phyloP scores from a whole-genome alignment of 2,888 invertebrate genomes.

The Psococerastis gibbosa region DNA sequence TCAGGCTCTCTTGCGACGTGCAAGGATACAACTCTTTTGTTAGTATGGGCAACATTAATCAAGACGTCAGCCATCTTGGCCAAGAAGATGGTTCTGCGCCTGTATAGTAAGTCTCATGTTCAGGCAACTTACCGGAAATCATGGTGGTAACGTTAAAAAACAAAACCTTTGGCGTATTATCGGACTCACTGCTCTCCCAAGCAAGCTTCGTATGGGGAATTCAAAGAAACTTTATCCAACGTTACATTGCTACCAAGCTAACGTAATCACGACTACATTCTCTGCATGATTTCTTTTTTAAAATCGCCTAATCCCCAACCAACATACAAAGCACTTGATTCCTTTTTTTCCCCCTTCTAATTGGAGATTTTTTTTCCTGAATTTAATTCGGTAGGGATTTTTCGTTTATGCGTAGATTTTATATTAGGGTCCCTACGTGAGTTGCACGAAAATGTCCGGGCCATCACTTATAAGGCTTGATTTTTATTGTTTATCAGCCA shows the following conservation, averaged over 20 bases:
- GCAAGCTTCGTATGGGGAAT: not conserved
- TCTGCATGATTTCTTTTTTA: slow-evolving; percentile 8
- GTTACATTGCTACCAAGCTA: slow-evolving; percentile 8
- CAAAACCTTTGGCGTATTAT: not conserved
- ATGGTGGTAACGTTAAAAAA: not conserved
- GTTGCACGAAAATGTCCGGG: too few relatives aligned
- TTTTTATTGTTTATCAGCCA: too few relatives aligned
- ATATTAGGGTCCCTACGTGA: too few relatives aligned
- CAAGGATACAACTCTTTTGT: slow-evolving; percentile 10
- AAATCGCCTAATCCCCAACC: slow-evolving; percentile 5
- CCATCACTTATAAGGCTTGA: too few relatives aligned
- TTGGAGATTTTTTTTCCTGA: slow-evolving; percentile 1
- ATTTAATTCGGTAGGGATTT: not conserved
- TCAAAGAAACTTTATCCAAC: slow-evolving; percentile 11
- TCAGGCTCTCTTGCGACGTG: slow-evolving; percentile 4
- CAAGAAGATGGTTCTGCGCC: not conserved
- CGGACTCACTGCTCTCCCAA: not conserved
- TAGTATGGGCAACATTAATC: slow-evolving; percentile 10
- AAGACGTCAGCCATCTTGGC: slow-evolving; percentile 3
- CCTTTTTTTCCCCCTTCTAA: slow-evolving; percentile 2
- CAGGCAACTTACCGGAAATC: not conserved
- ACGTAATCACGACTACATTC: slow-evolving; percentile 10
- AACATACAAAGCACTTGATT: slow-evolving; percentile 5
- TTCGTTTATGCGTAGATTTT: not conserved
- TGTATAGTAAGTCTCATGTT: not conserved